Base-by-base conservation (phyloP, 2,888 invertebrate genomes). In the Agapostemon virescens region DNA sequence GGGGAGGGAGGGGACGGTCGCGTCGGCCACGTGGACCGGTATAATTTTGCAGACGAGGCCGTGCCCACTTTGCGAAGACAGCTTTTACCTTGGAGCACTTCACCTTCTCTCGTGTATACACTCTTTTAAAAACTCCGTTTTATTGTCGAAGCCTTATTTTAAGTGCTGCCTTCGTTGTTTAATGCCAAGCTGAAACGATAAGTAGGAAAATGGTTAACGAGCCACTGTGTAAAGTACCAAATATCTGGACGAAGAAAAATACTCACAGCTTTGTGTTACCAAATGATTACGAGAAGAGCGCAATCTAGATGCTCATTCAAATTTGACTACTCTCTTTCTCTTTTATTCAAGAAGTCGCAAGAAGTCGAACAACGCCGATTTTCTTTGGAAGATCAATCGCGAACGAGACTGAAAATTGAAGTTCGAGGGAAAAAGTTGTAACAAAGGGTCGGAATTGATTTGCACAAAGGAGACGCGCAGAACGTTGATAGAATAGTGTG, bases 401-500 rank as follows among this genome's bases (percentile, higher is more conserved):
- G 15, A 55, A 17, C 55, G 6, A 55, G 55, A 6, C 55, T 55
- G 55, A 26, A 55, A 55, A 55, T 55, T 26, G 17, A 55, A 30
- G 15, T 61, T 61, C 11, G 30, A n/a, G 61, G 1, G 2, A 30
- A 30, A 11, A 30, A 26, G 55, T 55, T 55, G 17, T 1, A 26
- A 55, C 26, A 55, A 55, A n/a, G 55, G 55, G 55, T 55, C 26
- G 55, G 36, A 63, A 63, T 36, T 63, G 33, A 63, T 36, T 63
- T 36, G n/a, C 20, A 6, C 63, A 63, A 63, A 63, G 61, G 63
- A n/a, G 20, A n/a, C 13, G 36, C 20, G 9, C 20, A 33, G 33
- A 33, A 63, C 33, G 63, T 36, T 36, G 33, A 63, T 63, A n/a
- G n/a, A n/a, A n/a, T n/a, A n/a, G 36, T 1, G 66, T 23, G 58